A percentile compares a stretch with the other conserved stretches of the same genome.
Conservation (phyloP, 2,113 vertebrate species). For the Sturnus vulgaris region DNA sequence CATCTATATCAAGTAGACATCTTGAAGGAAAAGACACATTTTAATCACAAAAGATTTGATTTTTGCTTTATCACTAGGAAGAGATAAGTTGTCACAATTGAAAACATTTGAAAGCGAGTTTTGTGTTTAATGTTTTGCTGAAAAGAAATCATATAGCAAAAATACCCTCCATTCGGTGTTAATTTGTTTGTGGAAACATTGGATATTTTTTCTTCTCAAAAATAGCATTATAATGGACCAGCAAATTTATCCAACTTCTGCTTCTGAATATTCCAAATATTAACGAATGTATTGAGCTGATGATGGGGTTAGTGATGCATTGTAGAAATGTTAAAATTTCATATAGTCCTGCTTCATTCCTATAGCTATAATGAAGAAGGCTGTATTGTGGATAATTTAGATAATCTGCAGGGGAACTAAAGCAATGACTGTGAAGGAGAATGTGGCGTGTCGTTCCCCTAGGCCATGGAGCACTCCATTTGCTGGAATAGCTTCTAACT, state of each 20-base stretch:
- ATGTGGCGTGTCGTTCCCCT: neutral
- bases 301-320: neutral
- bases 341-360: neutral
- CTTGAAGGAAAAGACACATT: neutral
- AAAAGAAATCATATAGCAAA: neutral
- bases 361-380: neutral
- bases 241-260: neutral
- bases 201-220: neutral
- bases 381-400: slow-evolving; percentile 31
- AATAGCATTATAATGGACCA: neutral
- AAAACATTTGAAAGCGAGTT: neutral
- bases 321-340: neutral
- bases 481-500: slow-evolving; percentile 38
- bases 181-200: neutral
- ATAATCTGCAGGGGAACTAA: slow-evolving; percentile 29
- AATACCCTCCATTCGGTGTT: neutral
- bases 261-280: neutral
- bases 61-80: neutral
- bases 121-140: neutral
- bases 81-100: neutral
- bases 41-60: neutral
- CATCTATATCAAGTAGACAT: neutral
- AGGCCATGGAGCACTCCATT: slow-evolving; percentile 16
- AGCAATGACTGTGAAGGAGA: slow-evolving; percentile 39
- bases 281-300: neutral